Evolutionary conservation across 2,797 vertebrate species (phyloP).

Genomic region (Cyprinella venusta): DNA sequence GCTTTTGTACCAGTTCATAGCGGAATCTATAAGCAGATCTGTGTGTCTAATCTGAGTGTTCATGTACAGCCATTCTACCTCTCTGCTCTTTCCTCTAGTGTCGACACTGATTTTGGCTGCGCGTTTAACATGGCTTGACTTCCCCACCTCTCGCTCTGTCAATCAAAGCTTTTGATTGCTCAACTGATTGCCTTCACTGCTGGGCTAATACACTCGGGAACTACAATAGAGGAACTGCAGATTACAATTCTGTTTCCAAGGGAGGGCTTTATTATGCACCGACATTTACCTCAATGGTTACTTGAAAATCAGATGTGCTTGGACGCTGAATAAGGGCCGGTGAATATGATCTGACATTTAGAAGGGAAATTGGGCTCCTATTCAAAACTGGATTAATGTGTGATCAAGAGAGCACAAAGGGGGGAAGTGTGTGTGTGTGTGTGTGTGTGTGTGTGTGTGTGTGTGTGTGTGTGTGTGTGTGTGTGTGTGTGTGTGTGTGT

Average conservation of each 20-base stretch:
- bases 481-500: neutral
- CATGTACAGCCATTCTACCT: constrained; percentile 31
- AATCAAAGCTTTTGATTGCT: constrained; percentile 46
- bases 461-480: neutral
- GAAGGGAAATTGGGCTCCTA: constrained; percentile 39
- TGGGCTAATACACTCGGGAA: constrained; percentile 17
- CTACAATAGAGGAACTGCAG: constrained; percentile 39
- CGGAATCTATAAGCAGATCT: neutral
- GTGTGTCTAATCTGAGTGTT: constrained; percentile 11
- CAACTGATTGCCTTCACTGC: constrained; percentile 46
- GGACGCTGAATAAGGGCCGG: constrained; percentile 35
- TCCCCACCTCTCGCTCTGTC: constrained; percentile 38
- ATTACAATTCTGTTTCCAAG: constrained; percentile 35
- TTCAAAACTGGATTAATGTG: constrained; percentile 45
- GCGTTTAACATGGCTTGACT: constrained; percentile 45
- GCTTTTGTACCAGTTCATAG: constrained; percentile 21
- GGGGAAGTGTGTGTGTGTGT: neutral
- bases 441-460: neutral
- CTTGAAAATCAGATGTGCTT: constrained; percentile 30
- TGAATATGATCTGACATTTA: constrained; percentile 50
- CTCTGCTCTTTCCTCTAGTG: neutral
- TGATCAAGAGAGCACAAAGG: constrained; percentile 35
- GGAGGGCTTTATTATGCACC: constrained; percentile 45
- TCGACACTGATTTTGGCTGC: constrained; percentile 23
- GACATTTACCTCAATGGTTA: constrained; percentile 42